Base-by-base conservation (phyloP, 2,888 invertebrate species). In the Sicus ferrugineus region DNA sequence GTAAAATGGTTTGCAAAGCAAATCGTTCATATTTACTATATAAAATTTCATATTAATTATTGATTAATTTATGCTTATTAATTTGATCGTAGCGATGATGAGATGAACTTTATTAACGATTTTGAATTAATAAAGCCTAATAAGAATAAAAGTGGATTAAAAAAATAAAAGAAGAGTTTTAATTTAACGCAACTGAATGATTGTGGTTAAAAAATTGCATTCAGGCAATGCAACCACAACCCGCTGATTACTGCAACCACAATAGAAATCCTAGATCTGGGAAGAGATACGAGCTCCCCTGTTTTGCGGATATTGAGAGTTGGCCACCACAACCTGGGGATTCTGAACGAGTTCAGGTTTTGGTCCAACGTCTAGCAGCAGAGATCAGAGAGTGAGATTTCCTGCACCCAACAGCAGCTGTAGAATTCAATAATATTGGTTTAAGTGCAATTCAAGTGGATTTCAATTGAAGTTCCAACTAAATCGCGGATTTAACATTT, bases 51-150 rank as follows among this genome's bases (percentile, higher is more conserved):
- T 21, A 42, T 34, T 38, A 42, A 61, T 30, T 26, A 56, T 28
- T 56, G 26, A 42, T 42, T 3, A 3, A 59, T 34, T 59, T 28
- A 64, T 19, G 11, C 48, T 31, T 50, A 42, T 7, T 14, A 9
- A 42, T 4, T 1, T n/a, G 16, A n/a, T 9, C 14, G 42, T 42
- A 42, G 14, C 1, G 14, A 42, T 42, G 14, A 7, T n/a, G 2
- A 54, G 3, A 26, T 54, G 16, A 16, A 56, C 56, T 66, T 66
- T 66, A 65, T 54, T 65, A 66, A 52, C 56, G 66, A 54, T 66
- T 66, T 66, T 56, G 42, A 66, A 56, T 66, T 38, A 46, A 56
- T 56, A 66, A 66, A 54, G 16, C 28, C 66, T 30, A 66, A 56
- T 56, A 66, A 66, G 56, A 9, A 19, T 14, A 42, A 42, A 42